Conservation (phyloP, 2,113 vertebrate genomes). For the Panthera tigris region DNA sequence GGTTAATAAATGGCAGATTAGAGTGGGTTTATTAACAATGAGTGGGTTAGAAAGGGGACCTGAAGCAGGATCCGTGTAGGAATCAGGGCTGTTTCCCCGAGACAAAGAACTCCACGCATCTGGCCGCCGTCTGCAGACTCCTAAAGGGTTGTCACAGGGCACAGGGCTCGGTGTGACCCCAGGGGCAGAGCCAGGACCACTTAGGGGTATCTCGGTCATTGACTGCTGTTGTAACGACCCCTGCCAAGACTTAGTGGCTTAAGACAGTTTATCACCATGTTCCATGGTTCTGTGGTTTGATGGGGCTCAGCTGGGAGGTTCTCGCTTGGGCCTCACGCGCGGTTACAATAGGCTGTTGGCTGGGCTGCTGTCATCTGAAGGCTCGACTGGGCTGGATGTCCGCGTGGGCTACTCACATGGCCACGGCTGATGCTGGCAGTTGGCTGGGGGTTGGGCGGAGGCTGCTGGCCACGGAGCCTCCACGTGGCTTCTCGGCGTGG, state of each 20-base stretch:
- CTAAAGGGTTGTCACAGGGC: background rate
- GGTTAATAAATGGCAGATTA: background rate
- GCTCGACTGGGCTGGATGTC: background rate
- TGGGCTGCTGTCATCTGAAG: rapidly evolving
- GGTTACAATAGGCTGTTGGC: rapidly evolving
- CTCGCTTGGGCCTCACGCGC: rapidly evolving
- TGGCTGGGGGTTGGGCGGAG: background rate
- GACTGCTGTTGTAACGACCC: rapidly evolving
- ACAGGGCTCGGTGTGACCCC: rapidly evolving
- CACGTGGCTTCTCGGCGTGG: rapidly evolving
- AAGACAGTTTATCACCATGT: rapidly evolving
- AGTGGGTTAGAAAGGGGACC: rapidly evolving
- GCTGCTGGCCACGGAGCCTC: too few species aligned
- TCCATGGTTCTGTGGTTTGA: background rate
- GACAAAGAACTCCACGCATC: background rate
- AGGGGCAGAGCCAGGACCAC: background rate
- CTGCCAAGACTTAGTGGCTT: background rate
- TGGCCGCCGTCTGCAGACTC: background rate
- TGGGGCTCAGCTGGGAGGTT: rapidly evolving
- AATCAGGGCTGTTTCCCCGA: rapidly evolving
- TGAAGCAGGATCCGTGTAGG: background rate
- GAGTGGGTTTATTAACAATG: background rate
- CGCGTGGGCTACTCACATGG: rapidly evolving
- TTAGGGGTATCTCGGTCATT: rapidly evolving
- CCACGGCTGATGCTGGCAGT: background rate